Evolutionary conservation across 2,797 vertebrate species (phyloP), one percentile per base, ranked within the genome.

Genomic region (Novumbra hubbsi): DNA sequence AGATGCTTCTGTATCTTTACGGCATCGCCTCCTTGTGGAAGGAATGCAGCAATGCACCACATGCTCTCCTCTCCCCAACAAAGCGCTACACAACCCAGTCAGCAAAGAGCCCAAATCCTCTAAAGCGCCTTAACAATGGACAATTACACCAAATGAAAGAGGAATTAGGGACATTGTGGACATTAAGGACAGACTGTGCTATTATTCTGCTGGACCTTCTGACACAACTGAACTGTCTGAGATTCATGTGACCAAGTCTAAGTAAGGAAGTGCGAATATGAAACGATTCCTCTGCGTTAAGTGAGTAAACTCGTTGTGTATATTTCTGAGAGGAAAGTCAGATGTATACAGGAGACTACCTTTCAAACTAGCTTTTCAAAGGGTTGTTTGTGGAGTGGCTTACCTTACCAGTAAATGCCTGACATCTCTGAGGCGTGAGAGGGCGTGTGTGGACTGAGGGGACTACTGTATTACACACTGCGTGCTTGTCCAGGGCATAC

Each of bases 11-110:
- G 63, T 65, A 15, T 65, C 7, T 34, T 65, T 65, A 70, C 75
- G 63, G 24, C 77, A 79, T 73, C 28, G 78, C 87, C 91, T 86
- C 83, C 88, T 87, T 84, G 88, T 91, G 90, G 88, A 81, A 88
- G 77, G 83, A 85, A 90, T 89, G 80, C 27, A 41, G 75, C 81
- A 85, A 90, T 89, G 79, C 41, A 50, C 28, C 52, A 76, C 9
- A 57, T 11, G 11, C 21, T 24, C 21, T 72, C 50, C 38, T 52
- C 34, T 32, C 21, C 73, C 19, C 24, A 7, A 27, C 12, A 57
- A 52, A 49, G 34, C 34, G 28, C n/a, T 21, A 14, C 34, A 15
- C 12, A 52, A 66, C 77, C 70, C 17, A 67, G 72, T 77, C 68
- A 75, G 81, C 14, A 78, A 84, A 45, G 83, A 84, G 73, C 78